These are phyloP conservation scores for Spheniscus humboldti DNA, from an alignment of 2,797 vertebrate genomes.

Conservation along the genomic window DNA sequence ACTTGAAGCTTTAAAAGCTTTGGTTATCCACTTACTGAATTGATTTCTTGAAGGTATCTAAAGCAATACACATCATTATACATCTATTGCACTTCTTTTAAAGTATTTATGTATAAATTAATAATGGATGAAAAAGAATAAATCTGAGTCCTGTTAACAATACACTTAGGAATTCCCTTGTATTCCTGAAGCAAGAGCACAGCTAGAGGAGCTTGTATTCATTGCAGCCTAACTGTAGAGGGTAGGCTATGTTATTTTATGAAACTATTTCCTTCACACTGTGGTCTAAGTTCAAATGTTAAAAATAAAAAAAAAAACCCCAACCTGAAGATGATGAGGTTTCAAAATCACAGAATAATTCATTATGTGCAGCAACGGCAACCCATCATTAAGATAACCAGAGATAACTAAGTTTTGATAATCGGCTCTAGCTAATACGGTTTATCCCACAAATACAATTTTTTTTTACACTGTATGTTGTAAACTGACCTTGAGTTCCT, in stretches of 20 bases:
- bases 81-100: neutral
- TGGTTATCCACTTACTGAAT: neutral
- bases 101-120: neutral
- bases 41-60: neutral
- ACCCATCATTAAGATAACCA: neutral
- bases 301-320: neutral
- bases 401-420: neutral
- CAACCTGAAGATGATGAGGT: neutral
- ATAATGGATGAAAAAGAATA: neutral
- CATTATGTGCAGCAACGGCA: neutral
- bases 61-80: neutral
- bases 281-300: neutral
- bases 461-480: neutral
- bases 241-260: neutral
- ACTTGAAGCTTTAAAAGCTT: neutral
- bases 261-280: neutral
- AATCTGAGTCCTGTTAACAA: neutral
- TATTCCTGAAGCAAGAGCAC: neutral
- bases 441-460: neutral
- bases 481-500: slow-evolving; percentile 68
- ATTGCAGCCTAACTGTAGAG: neutral
- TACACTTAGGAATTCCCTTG: neutral
- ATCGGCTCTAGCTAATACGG: neutral
- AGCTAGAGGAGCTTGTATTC: neutral
- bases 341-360: neutral